Evolutionary conservation across 2,888 invertebrate species (phyloP), one percentile per base, ranked within the genome.

Genomic region (Trichopoda pennipes): DNA sequence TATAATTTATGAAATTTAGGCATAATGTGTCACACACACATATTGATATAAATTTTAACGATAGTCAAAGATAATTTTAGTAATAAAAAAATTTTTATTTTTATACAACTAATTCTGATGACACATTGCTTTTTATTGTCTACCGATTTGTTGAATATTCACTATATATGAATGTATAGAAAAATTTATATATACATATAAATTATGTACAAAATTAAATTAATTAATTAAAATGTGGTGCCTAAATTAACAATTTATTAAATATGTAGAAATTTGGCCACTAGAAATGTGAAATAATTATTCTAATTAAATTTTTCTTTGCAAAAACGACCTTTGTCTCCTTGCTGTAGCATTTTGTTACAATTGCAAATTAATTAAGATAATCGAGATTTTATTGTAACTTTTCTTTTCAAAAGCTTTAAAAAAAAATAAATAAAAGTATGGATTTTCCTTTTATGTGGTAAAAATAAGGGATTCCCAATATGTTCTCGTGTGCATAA

Each of bases 31-130:
- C n/a, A n/a, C n/a, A 44, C 23, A 58, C 64, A 14, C 47, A 14
- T 23, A 56, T 23, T n/a, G 38, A 44, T 51, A 75, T 28, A 17
- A 68, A 53, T 60, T 68, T 72, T 79, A 60, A 53, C 53, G 53
- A 21, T 70, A 70, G n/a, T n/a, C n/a, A n/a, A n/a, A n/a, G n/a
- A n/a, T n/a, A n/a, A n/a, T n/a, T n/a, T n/a, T n/a, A n/a, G n/a
- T n/a, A n/a, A n/a, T n/a, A n/a, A n/a, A n/a, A 66, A 68, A 78
- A 78, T 82, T 82, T 82, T 82, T 75, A 75, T 82, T 79, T 75
- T 68, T 82, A 72, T 72, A 75, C 79, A 82, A 82, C 75, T 68
- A 82, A 79, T 75, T 75, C 75, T 68, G 72, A 82, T 75, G 75
- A 61, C 79, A 75, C 51, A 79, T 75, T 75, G 61, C 56, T 56